These are phyloP conservation scores for Amphipyra berbera DNA, from an alignment of 2,888 invertebrate species.

Conservation along the genomic window DNA sequence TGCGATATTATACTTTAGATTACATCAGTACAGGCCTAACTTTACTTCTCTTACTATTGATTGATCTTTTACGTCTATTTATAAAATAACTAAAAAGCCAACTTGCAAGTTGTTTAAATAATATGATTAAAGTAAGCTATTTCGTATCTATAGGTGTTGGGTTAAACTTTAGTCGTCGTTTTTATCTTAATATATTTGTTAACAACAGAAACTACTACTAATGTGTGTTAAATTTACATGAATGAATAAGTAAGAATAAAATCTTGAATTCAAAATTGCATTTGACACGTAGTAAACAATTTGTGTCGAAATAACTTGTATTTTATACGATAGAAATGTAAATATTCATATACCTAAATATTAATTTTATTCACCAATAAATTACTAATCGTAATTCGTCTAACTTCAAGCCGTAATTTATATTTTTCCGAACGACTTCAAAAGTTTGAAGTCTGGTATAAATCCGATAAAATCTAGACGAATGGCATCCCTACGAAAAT, in stretches of 20 bases:
- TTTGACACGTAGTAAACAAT: slow-evolving; percentile 11
- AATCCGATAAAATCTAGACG: slow-evolving; percentile 40
- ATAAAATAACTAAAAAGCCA: no score
- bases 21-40: no score
- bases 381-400: slow-evolving; percentile 6
- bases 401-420: slow-evolving; percentile 24
- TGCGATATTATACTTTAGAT: no score
- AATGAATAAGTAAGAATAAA: slow-evolving; percentile 19
- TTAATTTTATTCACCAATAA: slow-evolving; percentile 23
- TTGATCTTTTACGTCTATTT: no score
- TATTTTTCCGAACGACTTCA: slow-evolving; percentile 31
- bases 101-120: no score
- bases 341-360: slow-evolving; percentile 26
- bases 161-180: slow-evolving; percentile 1
- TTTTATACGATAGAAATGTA: neutral
- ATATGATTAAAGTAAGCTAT: no score
- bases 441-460: slow-evolving; percentile 41
- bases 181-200: slow-evolving; percentile 37
- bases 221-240: slow-evolving; percentile 27
- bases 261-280: slow-evolving; percentile 23
- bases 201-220: slow-evolving; percentile 14
- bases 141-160: neutral
- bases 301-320: neutral
- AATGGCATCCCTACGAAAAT: slow-evolving; percentile 37
- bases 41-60: no score